Conservation (phyloP, 2,113 vertebrate genomes). For the Cepphus grylle region DNA sequence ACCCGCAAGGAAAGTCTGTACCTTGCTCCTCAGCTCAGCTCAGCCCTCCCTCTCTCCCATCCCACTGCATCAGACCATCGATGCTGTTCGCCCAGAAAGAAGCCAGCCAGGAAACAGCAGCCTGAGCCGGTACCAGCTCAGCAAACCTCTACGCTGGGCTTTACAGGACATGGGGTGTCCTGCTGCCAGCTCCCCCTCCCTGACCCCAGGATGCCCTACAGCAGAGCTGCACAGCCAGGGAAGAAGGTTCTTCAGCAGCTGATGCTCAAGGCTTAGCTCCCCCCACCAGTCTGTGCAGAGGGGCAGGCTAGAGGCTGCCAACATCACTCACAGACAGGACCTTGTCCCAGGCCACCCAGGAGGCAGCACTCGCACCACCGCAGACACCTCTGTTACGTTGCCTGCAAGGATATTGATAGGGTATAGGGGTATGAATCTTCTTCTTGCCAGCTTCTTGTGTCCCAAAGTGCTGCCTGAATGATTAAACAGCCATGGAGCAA, state of each 20-base stretch:
- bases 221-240: not conserved
- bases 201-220: not conserved
- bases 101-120: not conserved
- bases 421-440: not conserved
- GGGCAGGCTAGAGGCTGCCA: not conserved
- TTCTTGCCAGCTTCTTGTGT: not conserved
- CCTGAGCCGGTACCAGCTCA: not conserved
- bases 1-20: fast-evolving
- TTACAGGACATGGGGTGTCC: not conserved
- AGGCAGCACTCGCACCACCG: fast-evolving
- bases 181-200: not conserved
- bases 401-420: not conserved
- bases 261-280: not conserved
- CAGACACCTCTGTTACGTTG: not conserved
- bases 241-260: not conserved
- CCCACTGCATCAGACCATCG: not conserved
- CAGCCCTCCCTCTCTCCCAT: not conserved
- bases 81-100: not conserved
- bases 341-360: not conserved
- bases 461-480: not conserved
- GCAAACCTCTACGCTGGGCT: not conserved
- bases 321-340: not conserved
- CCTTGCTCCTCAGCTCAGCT: not conserved
- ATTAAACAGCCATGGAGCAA: not conserved
- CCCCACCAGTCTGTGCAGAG: not conserved